Evolutionary conservation across 35 echinoderm and acorn worm genomes (phyloP), one percentile per base, ranked within the genome.

Genomic region (Acanthaster planci): DNA sequence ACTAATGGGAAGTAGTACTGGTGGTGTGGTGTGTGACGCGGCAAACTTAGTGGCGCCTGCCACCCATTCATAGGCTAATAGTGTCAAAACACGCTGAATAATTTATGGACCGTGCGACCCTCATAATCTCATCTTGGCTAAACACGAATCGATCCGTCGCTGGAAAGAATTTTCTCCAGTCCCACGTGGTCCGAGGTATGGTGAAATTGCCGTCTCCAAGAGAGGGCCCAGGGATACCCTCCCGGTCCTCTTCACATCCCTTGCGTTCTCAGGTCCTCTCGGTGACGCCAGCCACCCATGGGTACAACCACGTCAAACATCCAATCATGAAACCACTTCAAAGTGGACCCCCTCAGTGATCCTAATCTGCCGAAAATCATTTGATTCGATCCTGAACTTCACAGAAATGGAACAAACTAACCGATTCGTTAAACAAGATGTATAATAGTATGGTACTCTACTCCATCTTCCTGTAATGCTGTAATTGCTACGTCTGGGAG

Each of bases 1-100:
- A 26, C 64, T 26, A 10, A 72, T 7, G 64, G 64, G 64, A 72
- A 72, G 23, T 72, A 23, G 26, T 10, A 72, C 23, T 72, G 64
- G 64, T 26, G 26, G 26, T 72, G 64, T 26, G 64, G 26, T 35
- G 29, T 72, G 64, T 72, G 26, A 31, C 64, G 64, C 23, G 22
- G 26, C 64, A 72, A 72, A 72, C 64, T 72, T 72, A 12, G 26
- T 26, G 30, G 64, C 64, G 30, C 64, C 29, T 26, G 26, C 23
- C 22, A 34, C 32, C 64, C 64, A 72, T 72, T 72, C 64, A 72
- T 72, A 72, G 64, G 64, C 64, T 72, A 72, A 72, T 72, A 72
- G 22, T 72, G 64, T 72, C 64, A 72, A 72, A 72, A 72, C 64
- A 72, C 64, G 30, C 64, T 72, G 64, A 72, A 72, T 72, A 72